Base-by-base conservation (phyloP, 2,888 invertebrate species). In the Hyles lineata region DNA sequence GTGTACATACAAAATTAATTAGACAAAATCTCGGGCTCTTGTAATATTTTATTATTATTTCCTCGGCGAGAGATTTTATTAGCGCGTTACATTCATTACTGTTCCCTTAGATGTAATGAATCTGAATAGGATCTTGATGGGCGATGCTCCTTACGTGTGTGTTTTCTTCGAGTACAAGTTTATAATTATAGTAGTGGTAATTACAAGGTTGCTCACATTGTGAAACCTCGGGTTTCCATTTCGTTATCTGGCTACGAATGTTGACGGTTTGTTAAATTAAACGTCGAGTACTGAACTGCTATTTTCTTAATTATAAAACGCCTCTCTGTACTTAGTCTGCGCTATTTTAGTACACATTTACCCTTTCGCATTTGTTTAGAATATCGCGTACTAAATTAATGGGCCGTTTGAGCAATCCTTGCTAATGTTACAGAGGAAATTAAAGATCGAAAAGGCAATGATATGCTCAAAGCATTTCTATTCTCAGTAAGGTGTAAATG, bases 11-110 rank as follows among this genome's bases (percentile, higher is more conserved):
- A 91, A 94, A 94, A 94, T 94, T 94, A 94, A 94, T 94, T 94
- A 94, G 92, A 91, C 91, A 89, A 93, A 93, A 92, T 92, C 92
- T 91, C 86, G 87, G 85, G 88, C 83, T 90, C 92, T 89, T 89
- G 91, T 93, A 91, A 93, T 93, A 93, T 93, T 94, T 94, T 93
- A 94, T 92, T 93, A 94, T 93, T 92, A 94, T 92, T 92, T 92
- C 89, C 89, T 89, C 87, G 90, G 87, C 85, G 78, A 82, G 85
- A 89, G 90, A 89, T 92, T 93, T 93, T 93, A 93, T 90, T 92
- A 92, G 86, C 88, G 84, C 83, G 87, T 90, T 88, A 89, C 93
- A 93, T 93, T 94, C 92, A 94, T 93, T 91, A 88, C 92, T 90
- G 86, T 87, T 88, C 90, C 87, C 87, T 85, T 83, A 82, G 80